Evolutionary conservation across 2,888 invertebrate species (phyloP), one percentile per base, ranked within the genome.

Genomic region (Agonopterix alstromeriana): DNA sequence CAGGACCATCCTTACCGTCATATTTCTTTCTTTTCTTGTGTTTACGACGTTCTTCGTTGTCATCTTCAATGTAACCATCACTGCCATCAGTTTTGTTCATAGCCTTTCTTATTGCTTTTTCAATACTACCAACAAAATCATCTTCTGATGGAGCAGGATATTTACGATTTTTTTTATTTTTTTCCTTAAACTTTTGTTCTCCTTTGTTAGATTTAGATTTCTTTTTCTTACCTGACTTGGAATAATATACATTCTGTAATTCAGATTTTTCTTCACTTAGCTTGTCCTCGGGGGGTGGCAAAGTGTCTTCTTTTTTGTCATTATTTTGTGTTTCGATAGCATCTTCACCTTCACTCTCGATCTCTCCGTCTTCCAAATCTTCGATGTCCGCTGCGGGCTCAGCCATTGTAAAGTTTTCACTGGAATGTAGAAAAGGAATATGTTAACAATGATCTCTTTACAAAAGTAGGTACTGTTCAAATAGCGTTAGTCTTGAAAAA

Each of bases 321-420:
- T 77, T 73, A 53, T 60, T 63, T 50, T 64, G 60, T 61, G 56
- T 48, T 57, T 79, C 80, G 5, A 58, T 53, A 42, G 42, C 11
- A 56, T 86, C 85, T 62, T 90, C 90, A 36, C 88, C 89, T 55
- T 91, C 91, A 51, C 91, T 90, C 61, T 95, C 95, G 60, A 96
- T 95, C 80, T 96, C 96, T 45, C 96, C 96, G 72, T 96, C 96
- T 82, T 97, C 96, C 57, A 96, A 90, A 73, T 96, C 95, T 68
- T 93, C 86, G 12, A 77, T 56, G 46, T 71, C 77, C 10, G 68
- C 55, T 49, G 63, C 62, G 17, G 72, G 53, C 36, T 84, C 85
- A 12, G 77, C 70, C 88, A 84, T 86, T 53, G 60, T 77, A 53
- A 76, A 66, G 46, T 64, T 65, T 51, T 73, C 70, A 65, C 88